A percentile compares a stretch with the other conserved stretches of the same genome.
Evolutionary conservation across 2,797 vertebrate species (phyloP).

Genomic region (Capromys pilorides): DNA sequence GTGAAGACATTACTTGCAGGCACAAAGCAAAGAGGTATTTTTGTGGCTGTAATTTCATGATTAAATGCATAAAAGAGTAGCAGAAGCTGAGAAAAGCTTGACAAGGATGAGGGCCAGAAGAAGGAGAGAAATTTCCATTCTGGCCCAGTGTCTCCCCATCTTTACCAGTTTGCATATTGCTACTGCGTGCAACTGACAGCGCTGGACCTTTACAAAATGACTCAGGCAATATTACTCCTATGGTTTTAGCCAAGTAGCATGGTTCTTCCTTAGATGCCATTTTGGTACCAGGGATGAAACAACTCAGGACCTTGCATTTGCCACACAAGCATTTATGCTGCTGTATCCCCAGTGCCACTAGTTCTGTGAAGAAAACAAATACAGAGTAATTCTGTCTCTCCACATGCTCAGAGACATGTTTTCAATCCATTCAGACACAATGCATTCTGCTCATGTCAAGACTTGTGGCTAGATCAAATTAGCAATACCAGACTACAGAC

Average conservation of each 20-base stretch:
- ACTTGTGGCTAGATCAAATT: not conserved
- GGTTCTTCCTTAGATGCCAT: constrained; percentile 60
- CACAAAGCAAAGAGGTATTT: not conserved
- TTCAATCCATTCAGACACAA: constrained; percentile 39
- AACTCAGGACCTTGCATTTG: no score
- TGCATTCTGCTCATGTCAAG: not conserved
- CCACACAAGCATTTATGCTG: no score
- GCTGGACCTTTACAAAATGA: constrained; percentile 58
- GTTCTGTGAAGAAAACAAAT: constrained; percentile 65
- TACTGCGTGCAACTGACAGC: constrained; percentile 44
- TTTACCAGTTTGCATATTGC: constrained; percentile 9
- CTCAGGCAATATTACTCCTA: constrained; percentile 50
- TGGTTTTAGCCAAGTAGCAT: constrained; percentile 58
- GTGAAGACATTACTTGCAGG: not conserved
- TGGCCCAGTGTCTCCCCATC: not conserved
- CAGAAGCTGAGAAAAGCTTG: not conserved
- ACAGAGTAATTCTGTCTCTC: constrained; percentile 53
- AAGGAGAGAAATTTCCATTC: not conserved
- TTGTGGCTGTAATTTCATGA: not conserved
- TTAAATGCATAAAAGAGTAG: not conserved
- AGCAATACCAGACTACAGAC: not conserved
- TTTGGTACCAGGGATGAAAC: no score
- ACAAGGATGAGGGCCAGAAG: not conserved
- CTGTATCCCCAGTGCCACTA: not conserved
- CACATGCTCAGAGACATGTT: not conserved